Evolutionary conservation across 2,797 vertebrate genomes (phyloP), one percentile per base, ranked within the genome.

Genomic region (Loris lydekkerianus): DNA sequence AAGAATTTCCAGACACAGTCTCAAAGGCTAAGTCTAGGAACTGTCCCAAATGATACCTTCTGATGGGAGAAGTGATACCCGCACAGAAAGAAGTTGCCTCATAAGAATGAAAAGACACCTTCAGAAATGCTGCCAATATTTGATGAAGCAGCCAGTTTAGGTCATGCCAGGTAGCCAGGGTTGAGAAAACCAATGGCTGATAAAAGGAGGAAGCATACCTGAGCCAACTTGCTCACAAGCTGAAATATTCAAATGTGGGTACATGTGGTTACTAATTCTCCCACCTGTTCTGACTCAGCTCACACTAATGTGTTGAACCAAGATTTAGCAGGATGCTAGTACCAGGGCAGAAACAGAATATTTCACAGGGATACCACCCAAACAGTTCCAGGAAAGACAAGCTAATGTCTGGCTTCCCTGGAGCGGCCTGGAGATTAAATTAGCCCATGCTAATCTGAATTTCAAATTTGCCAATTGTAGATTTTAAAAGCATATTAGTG

Each of bases 251-350:
- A 67, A 67, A 90, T 78, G 21, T 80, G 15, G 43, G 17, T 15
- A n/a, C 65, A 53, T 34, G 78, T 1, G 9, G 34, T 76, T 75
- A 20, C 95, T 37, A 49, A 70, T 58, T n/a, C 43, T 77, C 20
- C 10, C 67, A 40, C 76, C 63, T 90, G 77, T 85, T 97, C 63
- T 85, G 72, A 90, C 75, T 94, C 69, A 78, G 91, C 31, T 56
- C 20, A 10, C 14, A 34, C 25, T 5, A 17, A n/a, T 29, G 58
- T 20, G 37, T 9, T 63, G 40, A 83, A n/a, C 21, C 40, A 37
- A 58, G 29, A 92, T 43, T 65, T 70, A 76, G 53, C 9, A 18
- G 2, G 20, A n/a, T 34, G 17, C 58, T 21, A 13, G 53, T 31
- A 20, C 25, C 5, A 23, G 18, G 13, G 80, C 53, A 37, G 78